Conservation (phyloP, 2,888 invertebrate genomes). For the Tenthredo distinguenda region DNA sequence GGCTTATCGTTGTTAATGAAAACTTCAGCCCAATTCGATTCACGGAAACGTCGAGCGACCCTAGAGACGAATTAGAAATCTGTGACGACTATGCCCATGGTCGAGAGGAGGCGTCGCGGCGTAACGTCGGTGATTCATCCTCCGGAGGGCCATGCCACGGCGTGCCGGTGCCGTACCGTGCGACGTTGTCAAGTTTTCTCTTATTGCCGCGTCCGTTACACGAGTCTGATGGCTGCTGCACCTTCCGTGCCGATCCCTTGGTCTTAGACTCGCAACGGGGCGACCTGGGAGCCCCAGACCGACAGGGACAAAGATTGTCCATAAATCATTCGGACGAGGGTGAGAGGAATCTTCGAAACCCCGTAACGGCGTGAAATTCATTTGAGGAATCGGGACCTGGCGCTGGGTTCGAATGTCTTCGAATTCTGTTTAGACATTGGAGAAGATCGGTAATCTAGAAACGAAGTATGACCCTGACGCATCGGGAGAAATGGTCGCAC, state of each 20-base stretch:
- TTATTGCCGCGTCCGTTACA: slow-evolving; percentile 15
- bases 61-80: slow-evolving; percentile 1
- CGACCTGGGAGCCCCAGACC: neutral
- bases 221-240: slow-evolving; percentile 8
- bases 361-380: neutral
- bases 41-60: neutral
- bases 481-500: neutral
- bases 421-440: neutral
- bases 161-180: slow-evolving; percentile 36
- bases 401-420: neutral
- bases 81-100: slow-evolving; percentile 7
- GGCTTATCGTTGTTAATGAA: neutral
- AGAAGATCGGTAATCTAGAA: neutral
- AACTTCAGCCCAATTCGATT: neutral
- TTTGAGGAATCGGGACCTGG: neutral
- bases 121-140: slow-evolving; percentile 47
- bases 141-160: slow-evolving; percentile 14
- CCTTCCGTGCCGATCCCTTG: slow-evolving; percentile 36
- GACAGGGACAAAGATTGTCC: slow-evolving; percentile 3
- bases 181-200: slow-evolving; percentile 48
- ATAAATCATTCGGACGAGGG: slow-evolving; percentile 6
- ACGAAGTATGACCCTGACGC: neutral
- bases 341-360: neutral
- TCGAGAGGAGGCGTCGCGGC: slow-evolving; percentile 16
- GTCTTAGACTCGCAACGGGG: neutral